These are phyloP conservation scores for Trichechus manatus DNA, from an alignment of 2,113 vertebrate species.

Conservation along the genomic window DNA sequence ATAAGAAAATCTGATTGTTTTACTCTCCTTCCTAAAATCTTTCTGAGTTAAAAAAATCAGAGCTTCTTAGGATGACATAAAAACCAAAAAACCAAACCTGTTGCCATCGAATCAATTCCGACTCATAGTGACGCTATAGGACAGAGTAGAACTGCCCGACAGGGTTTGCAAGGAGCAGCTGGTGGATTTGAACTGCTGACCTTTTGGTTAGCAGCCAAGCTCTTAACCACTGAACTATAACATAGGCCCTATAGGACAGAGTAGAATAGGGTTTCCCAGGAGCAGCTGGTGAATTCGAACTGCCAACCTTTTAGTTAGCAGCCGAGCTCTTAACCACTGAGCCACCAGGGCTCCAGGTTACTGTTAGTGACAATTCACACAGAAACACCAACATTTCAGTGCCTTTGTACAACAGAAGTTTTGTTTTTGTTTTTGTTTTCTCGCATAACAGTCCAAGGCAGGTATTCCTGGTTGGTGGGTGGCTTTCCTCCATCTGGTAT, in stretches of 20 bases:
- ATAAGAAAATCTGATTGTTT: conserved; percentile 6
- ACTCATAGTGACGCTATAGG: no score
- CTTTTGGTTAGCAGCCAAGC: no score
- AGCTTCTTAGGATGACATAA: background rate
- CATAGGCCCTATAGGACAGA: background rate
- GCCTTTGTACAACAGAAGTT: background rate
- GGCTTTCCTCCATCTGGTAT: background rate
- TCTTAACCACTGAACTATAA: no score
- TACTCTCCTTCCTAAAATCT: background rate
- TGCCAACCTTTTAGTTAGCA: no score
- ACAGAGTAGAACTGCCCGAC: no score
- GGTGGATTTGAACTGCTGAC: no score
- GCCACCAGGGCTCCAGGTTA: background rate
- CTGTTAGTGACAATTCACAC: background rate
- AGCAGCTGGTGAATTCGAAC: no score
- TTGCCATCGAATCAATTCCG: no score
- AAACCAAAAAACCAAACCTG: no score
- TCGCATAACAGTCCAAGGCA: background rate
- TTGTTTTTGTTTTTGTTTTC: background rate
- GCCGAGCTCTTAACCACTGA: no score
- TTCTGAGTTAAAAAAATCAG: background rate
- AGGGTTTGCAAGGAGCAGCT: no score
- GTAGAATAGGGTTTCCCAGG: no score
- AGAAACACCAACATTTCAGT: background rate
- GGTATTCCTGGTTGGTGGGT: background rate